Percentiles rank a stretch among this genome's conserved stretches.
phyloP scores from a whole-genome alignment of 2,888 invertebrate genomes.

The Chydorus sphaericus region DNA sequence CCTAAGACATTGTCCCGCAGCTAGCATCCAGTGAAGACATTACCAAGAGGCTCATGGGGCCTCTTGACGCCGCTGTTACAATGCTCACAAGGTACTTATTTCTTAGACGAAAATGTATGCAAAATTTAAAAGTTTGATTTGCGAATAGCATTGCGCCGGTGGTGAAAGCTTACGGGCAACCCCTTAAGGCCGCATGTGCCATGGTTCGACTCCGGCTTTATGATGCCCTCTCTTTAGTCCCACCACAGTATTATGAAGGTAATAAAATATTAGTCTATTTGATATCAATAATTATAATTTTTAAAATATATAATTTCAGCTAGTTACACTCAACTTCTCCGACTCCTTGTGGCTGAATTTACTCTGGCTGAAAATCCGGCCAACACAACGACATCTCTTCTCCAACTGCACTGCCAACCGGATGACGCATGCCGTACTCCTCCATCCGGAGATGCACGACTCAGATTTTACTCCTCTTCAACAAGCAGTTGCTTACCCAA shows the following conservation, averaged over 20 bases:
- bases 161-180: constrained; percentile 74
- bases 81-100: constrained; percentile 79
- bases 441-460: constrained; percentile 68
- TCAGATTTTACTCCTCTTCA: constrained; percentile 85
- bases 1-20: constrained; percentile 74
- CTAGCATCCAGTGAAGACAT: constrained; percentile 76
- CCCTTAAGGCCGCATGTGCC: constrained; percentile 85
- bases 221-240: constrained; percentile 63
- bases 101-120: neutral
- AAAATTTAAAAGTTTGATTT: neutral
- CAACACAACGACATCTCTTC: constrained; percentile 71
- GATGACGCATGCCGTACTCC: too few relatives aligned
- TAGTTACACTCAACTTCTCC: constrained; percentile 69
- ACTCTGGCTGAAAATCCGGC: constrained; percentile 87
- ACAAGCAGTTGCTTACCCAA: constrained; percentile 95
- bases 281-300: neutral
- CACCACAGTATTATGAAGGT: constrained; percentile 67
- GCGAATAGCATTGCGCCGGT: constrained; percentile 58
- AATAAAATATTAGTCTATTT: constrained; percentile 20
- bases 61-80: constrained; percentile 87
- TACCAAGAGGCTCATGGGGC: constrained; percentile 68
- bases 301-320: constrained; percentile 28
- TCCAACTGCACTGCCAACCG: constrained; percentile 60
- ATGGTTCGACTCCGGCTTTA: constrained; percentile 85
- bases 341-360: constrained; percentile 87